A percentile compares a stretch with the other conserved stretches of the same genome.
These are phyloP conservation scores for Cepaea hortensis DNA, from an alignment of 2,888 invertebrate species.

Conservation along the genomic window DNA sequence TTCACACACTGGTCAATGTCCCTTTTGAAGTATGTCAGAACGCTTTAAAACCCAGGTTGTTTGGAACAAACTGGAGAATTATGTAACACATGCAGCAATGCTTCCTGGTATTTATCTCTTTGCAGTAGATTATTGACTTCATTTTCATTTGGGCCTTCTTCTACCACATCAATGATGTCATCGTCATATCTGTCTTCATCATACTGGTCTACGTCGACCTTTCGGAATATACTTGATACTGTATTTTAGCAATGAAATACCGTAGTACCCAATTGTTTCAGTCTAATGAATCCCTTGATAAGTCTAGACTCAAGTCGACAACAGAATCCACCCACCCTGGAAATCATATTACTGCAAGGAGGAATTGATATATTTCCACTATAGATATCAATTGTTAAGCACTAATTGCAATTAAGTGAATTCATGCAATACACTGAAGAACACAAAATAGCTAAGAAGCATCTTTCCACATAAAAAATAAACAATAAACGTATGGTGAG, in stretches of 20 bases:
- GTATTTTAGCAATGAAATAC: constrained; percentile 79
- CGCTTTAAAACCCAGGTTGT: constrained; percentile 90
- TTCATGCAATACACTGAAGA: no score
- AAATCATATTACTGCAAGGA: constrained; percentile 46
- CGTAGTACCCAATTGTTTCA: no score
- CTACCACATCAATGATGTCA: constrained; percentile 81
- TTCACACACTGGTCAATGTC: constrained; percentile 94
- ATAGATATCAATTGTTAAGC: no score
- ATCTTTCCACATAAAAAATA: no score
- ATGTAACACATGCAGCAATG: no score
- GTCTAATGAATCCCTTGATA: no score
- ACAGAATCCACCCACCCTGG: constrained; percentile 57
- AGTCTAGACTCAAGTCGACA: neutral
- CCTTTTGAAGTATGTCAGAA: constrained; percentile 92
- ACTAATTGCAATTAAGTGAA: no score
- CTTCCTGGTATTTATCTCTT: constrained; percentile 58
- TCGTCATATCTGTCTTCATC: constrained; percentile 84
- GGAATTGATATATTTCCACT: no score
- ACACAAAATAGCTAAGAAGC: no score
- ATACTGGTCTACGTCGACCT: constrained; percentile 97
- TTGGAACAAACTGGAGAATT: constrained; percentile 78
- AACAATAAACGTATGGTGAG: no score
- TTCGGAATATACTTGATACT: constrained; percentile 92
- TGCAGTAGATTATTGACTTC: constrained; percentile 82
- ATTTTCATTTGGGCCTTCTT: constrained; percentile 88